Percentiles rank a stretch among this genome's conserved stretches.
phyloP scores from a whole-genome alignment of 2,797 vertebrate species.

The Scleropages formosus region DNA sequence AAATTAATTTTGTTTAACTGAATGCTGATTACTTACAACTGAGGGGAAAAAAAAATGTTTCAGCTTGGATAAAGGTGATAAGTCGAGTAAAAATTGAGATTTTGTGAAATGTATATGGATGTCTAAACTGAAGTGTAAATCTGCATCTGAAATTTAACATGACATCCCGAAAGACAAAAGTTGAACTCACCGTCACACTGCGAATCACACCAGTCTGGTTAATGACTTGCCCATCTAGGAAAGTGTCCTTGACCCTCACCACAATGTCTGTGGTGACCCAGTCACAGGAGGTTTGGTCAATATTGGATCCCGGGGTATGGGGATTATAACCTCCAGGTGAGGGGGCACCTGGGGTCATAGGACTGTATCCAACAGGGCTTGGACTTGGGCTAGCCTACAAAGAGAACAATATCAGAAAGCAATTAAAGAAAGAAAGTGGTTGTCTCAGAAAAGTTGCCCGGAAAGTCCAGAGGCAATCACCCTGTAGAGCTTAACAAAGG shows the following conservation, averaged over 20 bases:
- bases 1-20: too few relatives aligned
- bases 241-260: slow-evolving; percentile 86
- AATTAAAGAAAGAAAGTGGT: not conserved
- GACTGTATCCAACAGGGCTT: slow-evolving; percentile 89
- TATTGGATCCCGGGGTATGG: slow-evolving; percentile 90
- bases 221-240: slow-evolving; percentile 80
- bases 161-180: not conserved
- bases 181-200: slow-evolving; percentile 77
- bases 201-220: slow-evolving; percentile 84
- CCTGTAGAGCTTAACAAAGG: not conserved
- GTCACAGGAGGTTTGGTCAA: slow-evolving; percentile 86
- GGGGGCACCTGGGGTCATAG: slow-evolving; percentile 91
- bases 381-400: slow-evolving; percentile 89
- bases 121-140: too few relatives aligned
- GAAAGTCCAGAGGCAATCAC: not conserved
- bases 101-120: too few relatives aligned
- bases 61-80: too few relatives aligned
- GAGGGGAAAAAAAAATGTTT: too few relatives aligned
- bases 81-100: too few relatives aligned
- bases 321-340: slow-evolving; percentile 93
- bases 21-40: too few relatives aligned
- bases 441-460: not conserved
- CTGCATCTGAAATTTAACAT: too few relatives aligned
- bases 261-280: slow-evolving; percentile 95
- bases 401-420: not conserved